Percentiles rank a stretch among this genome's conserved stretches.
phyloP scores from a whole-genome alignment of 2,797 vertebrate species.

The Petrocephalus schoutedeni region DNA sequence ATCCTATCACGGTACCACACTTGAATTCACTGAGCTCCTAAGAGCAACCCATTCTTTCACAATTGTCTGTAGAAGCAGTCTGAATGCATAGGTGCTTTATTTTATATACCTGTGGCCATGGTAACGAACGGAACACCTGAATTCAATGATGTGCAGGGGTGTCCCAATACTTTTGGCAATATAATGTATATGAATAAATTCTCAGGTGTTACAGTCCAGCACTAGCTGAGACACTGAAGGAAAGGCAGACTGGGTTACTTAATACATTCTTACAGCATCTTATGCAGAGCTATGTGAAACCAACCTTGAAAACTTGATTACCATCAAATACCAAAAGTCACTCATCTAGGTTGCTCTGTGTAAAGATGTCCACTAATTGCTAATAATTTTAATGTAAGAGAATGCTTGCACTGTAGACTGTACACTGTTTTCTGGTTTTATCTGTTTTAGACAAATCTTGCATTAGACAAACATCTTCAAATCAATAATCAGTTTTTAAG shows the following conservation, averaged over 20 bases:
- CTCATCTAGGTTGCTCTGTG: neutral
- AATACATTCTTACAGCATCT: neutral
- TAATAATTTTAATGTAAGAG: neutral
- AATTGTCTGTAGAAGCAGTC: too few species aligned
- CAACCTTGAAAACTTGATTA: neutral
- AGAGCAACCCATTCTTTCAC: too few species aligned
- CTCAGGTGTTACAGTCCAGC: neutral
- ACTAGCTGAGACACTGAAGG: neutral
- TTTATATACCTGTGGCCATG: too few species aligned
- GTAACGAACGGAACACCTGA: too few species aligned
- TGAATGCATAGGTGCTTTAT: too few species aligned
- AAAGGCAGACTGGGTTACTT: neutral
- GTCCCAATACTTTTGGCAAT: too few species aligned
- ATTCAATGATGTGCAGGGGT: too few species aligned
- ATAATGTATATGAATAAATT: neutral
- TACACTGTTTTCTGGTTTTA: neutral
- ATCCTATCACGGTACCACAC: too few species aligned
- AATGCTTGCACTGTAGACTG: neutral
- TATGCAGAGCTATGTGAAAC: neutral
- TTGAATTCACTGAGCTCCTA: too few species aligned
- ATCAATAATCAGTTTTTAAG: slow-evolving; percentile 6
- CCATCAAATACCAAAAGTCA: neutral
- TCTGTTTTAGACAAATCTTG: neutral
- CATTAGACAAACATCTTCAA: neutral
- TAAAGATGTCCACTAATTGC: neutral